phyloP scores from a whole-genome alignment of 2,797 vertebrate species.

The Takifugu rubripes region DNA sequence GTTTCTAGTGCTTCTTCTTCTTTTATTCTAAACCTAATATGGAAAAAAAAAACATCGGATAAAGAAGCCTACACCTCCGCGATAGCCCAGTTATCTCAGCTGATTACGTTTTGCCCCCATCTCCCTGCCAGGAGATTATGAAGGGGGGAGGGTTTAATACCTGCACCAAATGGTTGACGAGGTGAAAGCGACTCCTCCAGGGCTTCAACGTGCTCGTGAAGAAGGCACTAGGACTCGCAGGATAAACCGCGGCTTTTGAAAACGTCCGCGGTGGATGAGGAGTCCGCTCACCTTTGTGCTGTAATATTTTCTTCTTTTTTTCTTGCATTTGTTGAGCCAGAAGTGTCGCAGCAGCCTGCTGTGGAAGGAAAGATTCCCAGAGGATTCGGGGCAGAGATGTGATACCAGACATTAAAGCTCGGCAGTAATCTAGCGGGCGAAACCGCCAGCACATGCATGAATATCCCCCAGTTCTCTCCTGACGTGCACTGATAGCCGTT shows the following conservation, averaged over 20 bases:
- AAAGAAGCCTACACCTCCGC: constrained; percentile 33
- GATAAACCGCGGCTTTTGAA: constrained; percentile 49
- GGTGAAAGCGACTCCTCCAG: constrained; percentile 47
- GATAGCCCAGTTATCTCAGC: constrained; percentile 51
- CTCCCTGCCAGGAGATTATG: constrained; percentile 41
- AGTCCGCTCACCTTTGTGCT: constrained; percentile 37
- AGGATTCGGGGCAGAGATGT: constrained; percentile 45
- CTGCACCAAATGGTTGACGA: constrained; percentile 56
- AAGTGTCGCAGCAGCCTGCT: constrained; percentile 30
- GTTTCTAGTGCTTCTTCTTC: constrained; percentile 5
- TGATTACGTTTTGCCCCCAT: constrained; percentile 50
- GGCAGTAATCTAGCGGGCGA: constrained; percentile 40
- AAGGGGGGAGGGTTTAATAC: constrained; percentile 39
- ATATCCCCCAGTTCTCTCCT: not conserved
- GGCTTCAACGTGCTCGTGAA: constrained; percentile 42
- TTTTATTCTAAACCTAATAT: not conserved
- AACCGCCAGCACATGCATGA: constrained; percentile 5
- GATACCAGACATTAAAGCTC: constrained; percentile 40
- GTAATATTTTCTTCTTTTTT: constrained; percentile 38
- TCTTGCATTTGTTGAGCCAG: constrained; percentile 38
- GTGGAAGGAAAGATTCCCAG: constrained; percentile 32
- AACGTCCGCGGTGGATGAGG: constrained; percentile 24
- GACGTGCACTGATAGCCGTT: not conserved
- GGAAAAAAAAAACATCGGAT: constrained; percentile 36
- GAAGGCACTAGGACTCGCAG: constrained; percentile 33